Base-by-base conservation (phyloP, 2,797 vertebrate species). In the Enteromius anoplus region DNA sequence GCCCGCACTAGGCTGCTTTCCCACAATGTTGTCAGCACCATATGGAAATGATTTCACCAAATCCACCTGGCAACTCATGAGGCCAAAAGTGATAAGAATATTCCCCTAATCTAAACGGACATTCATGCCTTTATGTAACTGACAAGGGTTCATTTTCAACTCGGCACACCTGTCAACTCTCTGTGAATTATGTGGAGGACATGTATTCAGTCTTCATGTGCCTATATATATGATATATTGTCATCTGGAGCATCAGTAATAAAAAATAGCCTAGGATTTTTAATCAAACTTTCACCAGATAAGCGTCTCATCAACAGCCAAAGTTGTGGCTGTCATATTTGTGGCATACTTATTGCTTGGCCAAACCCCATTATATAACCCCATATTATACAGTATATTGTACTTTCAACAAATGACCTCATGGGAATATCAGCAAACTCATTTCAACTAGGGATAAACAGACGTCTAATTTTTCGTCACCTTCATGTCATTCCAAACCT, bases 31-130 rank as follows among this genome's bases (percentile, higher is more conserved):
- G 76, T 80, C 69, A 62, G 49, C 55, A 40, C 72, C 77, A 85
- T 51, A 79, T 86, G 64, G 68, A 82, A 72, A 64, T 77, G 55
- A 75, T 83, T 85, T 85, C 29, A 82, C 60, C 79, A 75, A 60
- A 69, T 81, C 68, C 82, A 83, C 70, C 78, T 83, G 81, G 80
- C 75, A 68, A 32, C 10, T 51, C 51, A 3, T 4, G 4, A 14
- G 53, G 82, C 65, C 62, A 82, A 58, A 68, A 82, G n/a, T 45
- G 80, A 82, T 78, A 77, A 69, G 66, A 78, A 83, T 78, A 62
- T 83, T 49, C 21, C 3, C 51, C 34, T 70, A 71, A 83, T 78
- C 75, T 77, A 64, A 71, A 75, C 14, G 66, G 42, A 78, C 65
- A 62, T 78, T 70, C 49, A 21, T 70, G 64, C 21, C 51, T 76